phyloP scores from a whole-genome alignment of 1,140 invertebrate species.

The Drosophila truncata region DNA sequence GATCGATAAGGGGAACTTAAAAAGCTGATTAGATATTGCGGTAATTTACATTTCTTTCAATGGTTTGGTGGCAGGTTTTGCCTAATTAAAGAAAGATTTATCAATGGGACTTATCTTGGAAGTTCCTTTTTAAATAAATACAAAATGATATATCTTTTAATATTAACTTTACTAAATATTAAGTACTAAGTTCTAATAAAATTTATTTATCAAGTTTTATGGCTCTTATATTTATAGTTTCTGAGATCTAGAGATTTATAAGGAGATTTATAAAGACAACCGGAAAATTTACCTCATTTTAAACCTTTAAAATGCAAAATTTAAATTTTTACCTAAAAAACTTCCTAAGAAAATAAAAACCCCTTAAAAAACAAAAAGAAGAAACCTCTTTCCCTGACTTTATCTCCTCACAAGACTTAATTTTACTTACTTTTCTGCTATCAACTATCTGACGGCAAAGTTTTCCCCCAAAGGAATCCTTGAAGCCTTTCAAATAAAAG shows the following conservation, averaged over 20 bases:
- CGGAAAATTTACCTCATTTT: too few relatives aligned
- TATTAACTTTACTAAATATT: too few relatives aligned
- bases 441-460: slow-evolving; percentile 34
- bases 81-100: neutral
- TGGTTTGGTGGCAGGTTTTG: neutral
- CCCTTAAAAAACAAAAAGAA: neutral
- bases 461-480: slow-evolving; percentile 5
- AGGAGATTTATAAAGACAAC: too few relatives aligned
- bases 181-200: too few relatives aligned
- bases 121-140: neutral
- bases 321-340: too few relatives aligned
- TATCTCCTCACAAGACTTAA: neutral
- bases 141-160: neutral
- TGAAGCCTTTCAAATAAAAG: neutral
- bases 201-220: too few relatives aligned
- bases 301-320: too few relatives aligned
- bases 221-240: too few relatives aligned
- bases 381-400: neutral
- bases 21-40: slow-evolving; percentile 1
- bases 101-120: neutral
- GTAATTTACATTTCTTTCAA: neutral
- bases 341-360: neutral
- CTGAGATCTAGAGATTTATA: too few relatives aligned
- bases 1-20: neutral
- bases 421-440: neutral